Percentiles rank a stretch among this genome's conserved stretches.
phyloP scores from a whole-genome alignment of 2,888 invertebrate genomes.

The Melanostoma mellinum region DNA sequence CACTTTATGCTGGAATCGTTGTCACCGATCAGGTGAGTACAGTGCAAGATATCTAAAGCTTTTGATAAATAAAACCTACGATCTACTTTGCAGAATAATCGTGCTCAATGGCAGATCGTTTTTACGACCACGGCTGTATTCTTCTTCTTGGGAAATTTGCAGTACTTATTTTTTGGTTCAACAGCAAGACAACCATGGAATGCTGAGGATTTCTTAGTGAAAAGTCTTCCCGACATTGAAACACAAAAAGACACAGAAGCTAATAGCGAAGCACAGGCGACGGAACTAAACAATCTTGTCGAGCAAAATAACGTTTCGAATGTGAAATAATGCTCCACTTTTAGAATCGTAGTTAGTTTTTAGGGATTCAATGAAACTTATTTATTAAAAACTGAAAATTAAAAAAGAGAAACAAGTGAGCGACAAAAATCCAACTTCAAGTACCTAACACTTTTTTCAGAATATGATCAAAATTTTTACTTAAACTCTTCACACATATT shows the following conservation, averaged over 20 bases:
- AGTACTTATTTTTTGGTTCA: conserved; percentile 87
- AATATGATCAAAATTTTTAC: too few relatives aligned
- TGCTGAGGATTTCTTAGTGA: conserved; percentile 81
- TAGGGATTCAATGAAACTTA: too few relatives aligned
- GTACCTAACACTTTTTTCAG: too few relatives aligned
- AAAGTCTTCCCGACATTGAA: conserved; percentile 73
- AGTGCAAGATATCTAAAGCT: neutral
- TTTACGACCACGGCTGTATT: conserved; percentile 87
- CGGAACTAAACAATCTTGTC: conserved; percentile 9
- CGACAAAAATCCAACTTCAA: too few relatives aligned
- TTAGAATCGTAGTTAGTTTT: too few relatives aligned
- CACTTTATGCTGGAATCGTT: conserved; percentile 83
- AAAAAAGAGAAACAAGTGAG: too few relatives aligned
- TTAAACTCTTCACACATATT: too few relatives aligned
- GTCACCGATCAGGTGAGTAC: conserved; percentile 80
- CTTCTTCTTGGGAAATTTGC: conserved; percentile 86
- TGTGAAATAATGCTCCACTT: neutral
- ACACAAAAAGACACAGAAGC: neutral
- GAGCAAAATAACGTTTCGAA: neutral
- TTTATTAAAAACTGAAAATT: too few relatives aligned
- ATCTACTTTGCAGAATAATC: conserved; percentile 79
- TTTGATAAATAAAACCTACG: neutral
- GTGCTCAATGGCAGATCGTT: conserved; percentile 88
- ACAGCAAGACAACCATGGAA: conserved; percentile 88
- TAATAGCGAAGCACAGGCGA: neutral